Base-by-base conservation (phyloP, 2,888 invertebrate genomes). In the Lepidonotus clava region DNA sequence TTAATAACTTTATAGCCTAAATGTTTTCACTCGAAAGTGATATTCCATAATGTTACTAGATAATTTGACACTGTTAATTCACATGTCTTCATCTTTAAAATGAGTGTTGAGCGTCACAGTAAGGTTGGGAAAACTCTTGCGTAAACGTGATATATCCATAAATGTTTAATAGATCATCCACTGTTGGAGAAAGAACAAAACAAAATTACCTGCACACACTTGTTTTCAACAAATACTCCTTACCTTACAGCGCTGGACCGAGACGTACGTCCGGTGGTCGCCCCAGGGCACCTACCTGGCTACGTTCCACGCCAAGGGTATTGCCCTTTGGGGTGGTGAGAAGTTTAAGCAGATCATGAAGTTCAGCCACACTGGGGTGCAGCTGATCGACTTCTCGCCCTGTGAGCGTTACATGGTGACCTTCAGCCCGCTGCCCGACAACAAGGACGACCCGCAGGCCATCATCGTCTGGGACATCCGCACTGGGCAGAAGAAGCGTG, bases 321-420 rank as follows among this genome's bases (percentile, higher is more conserved):
- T 99, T 83, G 98, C 98, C 0, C 95, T 99, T 76, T 99, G 99
- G 99, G 99, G 98, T 28, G 99, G 99, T 0, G 97, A 98, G 36
- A 96, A 96, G 91, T 99, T 98, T 95, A 96, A 96, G 0, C 98
- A 98, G 94, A 97, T 98, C 92, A 97, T 97, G 93, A 97, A 97
- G 93, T 99, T 99, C 94, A 96, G 96, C 87, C 99, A 95, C 88
- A 91, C 96, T 0, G 97, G 97, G 89, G 99, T 99, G 0, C 97
- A 98, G 92, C 98, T 98, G 92, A 98, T 99, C 88, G 98, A 99
- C 91, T 99, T 98, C 95, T 99, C 99, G 14, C 99, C 99, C 0
- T 97, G 98, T 94, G 99, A 99, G 95, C 96, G 96, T 92, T 99
- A 98, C 94, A 95, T 99, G 89, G 98, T 99, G 0, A 98, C 98